Evolutionary conservation across 2,888 invertebrate species (phyloP).

Genomic region (Carabus problematicus): DNA sequence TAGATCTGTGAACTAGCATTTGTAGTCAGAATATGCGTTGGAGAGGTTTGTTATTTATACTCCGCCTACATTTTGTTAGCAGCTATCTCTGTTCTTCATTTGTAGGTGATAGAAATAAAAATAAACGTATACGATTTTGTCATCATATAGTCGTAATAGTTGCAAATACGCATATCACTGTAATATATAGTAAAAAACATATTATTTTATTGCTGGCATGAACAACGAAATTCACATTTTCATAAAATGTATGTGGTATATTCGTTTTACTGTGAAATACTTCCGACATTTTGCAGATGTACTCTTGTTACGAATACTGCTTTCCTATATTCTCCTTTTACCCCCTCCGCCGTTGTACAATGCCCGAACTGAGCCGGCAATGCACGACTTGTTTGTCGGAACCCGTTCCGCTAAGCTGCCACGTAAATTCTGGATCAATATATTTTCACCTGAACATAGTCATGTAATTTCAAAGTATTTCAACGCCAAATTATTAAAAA

Average conservation of each 20-base stretch:
- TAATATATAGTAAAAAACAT: too few relatives aligned
- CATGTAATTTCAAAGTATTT: slow-evolving; percentile 57
- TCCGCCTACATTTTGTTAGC: slow-evolving; percentile 28
- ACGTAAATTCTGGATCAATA: slow-evolving; percentile 58
- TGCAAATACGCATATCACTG: too few relatives aligned
- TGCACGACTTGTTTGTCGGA: slow-evolving; percentile 42
- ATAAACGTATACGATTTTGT: slow-evolving; percentile 25
- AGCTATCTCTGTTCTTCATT: slow-evolving; percentile 17
- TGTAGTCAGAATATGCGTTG: slow-evolving; percentile 1
- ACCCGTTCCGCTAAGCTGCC: slow-evolving; percentile 50
- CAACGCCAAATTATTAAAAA: slow-evolving; percentile 59
- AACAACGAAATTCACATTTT: too few relatives aligned
- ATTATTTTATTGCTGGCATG: too few relatives aligned
- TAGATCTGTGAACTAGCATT: slow-evolving; percentile 6
- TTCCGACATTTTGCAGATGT: slow-evolving; percentile 32
- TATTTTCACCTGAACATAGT: slow-evolving; percentile 42
- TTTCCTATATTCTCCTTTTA: slow-evolving; percentile 46
- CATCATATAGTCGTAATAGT: background rate
- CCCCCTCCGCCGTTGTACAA: slow-evolving; percentile 26
- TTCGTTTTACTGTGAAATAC: background rate
- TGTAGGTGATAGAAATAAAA: slow-evolving; percentile 36
- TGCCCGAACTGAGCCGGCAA: slow-evolving; percentile 38
- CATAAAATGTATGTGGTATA: too few relatives aligned
- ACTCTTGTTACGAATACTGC: slow-evolving; percentile 49
- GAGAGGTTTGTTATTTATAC: slow-evolving; percentile 31